Base-by-base conservation (phyloP, 2,888 invertebrate genomes). In the Bedellia somnulentella region DNA sequence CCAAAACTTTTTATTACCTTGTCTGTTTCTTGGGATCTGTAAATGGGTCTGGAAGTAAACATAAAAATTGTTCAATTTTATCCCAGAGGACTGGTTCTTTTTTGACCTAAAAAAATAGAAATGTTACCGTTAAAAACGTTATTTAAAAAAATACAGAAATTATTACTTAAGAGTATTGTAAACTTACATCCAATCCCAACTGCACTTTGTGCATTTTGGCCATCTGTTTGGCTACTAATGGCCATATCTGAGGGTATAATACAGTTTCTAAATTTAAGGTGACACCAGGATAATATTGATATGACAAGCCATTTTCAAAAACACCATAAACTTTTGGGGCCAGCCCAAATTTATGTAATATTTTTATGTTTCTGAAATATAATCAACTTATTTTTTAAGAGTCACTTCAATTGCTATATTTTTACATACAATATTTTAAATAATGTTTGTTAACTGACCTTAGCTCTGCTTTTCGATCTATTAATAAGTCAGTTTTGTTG, bases 271-370 rank as follows among this genome's bases (percentile, higher is more conserved):
- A 62, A 36, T 80, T 85, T 12, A 93, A 63, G n/a, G 88, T 88
- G 35, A 79, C 79, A 26, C 98, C 98, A 38, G 89, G 87, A 39
- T 87, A 81, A 57, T 83, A 92, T 58, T 92, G 87, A 60, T 97
- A 98, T 23, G 88, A 89, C 40, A 98, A 76, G 8, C 98, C 98
- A 79, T 99, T 99, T 44, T 85, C 80, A 66, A 98, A 98, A 27
- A 87, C 86, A 28, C 91, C 95, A 73, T 90, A 93, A 26, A 98
- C 75, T 27, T 86, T 81, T 30, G 96, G 91, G 25, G 94, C 93
- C 45, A 91, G 80, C 11, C 88, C 89, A 42, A 82, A 80, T 35
- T 80, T 78, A 55, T 92, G 66, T 4, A 75, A 46, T 17, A 50
- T 54, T 45, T 64, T 68, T 32, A 73, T 71, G 37, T 75, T 73